Evolutionary conservation across 2,888 invertebrate species (phyloP).

Genomic region (Campaea margaritaria): DNA sequence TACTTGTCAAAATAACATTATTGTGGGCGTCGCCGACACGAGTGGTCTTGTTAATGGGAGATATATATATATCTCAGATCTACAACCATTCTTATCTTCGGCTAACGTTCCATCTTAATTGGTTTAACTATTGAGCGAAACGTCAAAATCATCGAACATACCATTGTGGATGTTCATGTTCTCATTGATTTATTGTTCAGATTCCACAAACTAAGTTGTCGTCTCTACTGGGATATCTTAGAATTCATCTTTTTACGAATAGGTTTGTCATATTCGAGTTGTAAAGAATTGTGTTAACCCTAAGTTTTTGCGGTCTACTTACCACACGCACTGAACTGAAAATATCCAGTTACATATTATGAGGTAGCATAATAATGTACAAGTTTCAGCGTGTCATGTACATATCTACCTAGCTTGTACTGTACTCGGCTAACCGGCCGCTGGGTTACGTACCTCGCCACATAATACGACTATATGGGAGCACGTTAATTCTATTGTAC

Average conservation of each 20-base stretch:
- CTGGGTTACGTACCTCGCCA: conserved; percentile 14
- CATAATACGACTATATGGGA: conserved; percentile 7
- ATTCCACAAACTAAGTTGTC: too few relatives aligned
- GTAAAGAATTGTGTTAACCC: background rate
- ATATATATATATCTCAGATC: conserved; percentile 13
- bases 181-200: too few relatives aligned
- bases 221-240: too few relatives aligned
- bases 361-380: conserved; percentile 1
- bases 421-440: background rate
- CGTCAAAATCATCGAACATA: too few relatives aligned
- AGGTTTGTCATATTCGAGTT: too few relatives aligned
- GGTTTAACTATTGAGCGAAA: too few relatives aligned
- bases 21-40: conserved; percentile 17
- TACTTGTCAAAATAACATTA: conserved; percentile 24
- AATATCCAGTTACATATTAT: conserved; percentile 12
- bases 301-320: conserved; percentile 8
- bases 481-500: conserved; percentile 15
- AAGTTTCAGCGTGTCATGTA: conserved; percentile 9
- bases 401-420: background rate
- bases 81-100: background rate
- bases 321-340: conserved; percentile 10
- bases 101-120: background rate
- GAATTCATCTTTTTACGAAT: too few relatives aligned
- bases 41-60: conserved; percentile 17
- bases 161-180: too few relatives aligned